Percentiles rank a stretch among this genome's conserved stretches.
These are phyloP conservation scores for Nephila pilipes DNA, from an alignment of 1,140 invertebrate species.

Conservation along the genomic window DNA sequence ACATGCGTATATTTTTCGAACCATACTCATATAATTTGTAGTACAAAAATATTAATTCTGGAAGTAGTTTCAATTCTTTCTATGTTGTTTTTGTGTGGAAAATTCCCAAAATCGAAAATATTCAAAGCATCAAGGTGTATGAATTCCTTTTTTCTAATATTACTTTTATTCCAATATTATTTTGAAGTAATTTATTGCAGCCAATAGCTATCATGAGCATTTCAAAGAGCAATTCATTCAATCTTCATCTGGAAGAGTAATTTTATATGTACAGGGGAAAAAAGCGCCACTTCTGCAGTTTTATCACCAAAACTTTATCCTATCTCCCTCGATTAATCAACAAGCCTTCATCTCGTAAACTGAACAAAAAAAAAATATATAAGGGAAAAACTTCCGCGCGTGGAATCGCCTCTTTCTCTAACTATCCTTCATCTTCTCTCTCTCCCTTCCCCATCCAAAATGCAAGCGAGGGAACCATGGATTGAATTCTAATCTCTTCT, in stretches of 20 bases:
- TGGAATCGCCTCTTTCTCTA: not conserved
- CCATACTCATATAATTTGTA: no score
- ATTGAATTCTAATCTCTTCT: constrained; percentile 25
- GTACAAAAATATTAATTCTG: no score
- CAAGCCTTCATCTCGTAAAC: not conserved
- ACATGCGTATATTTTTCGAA: no score
- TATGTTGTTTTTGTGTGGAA: no score
- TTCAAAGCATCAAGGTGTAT: no score
- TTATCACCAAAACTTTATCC: constrained; percentile 21
- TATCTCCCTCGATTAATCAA: not conserved
- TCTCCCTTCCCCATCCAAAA: not conserved
- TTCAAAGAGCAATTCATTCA: not conserved
- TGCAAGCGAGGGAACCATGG: not conserved
- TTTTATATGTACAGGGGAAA: not conserved
- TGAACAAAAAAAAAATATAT: not conserved
- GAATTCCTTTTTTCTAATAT: no score
- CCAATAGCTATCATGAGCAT: no score
- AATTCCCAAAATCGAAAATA: no score
- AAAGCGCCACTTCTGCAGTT: not conserved
- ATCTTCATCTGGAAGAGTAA: not conserved
- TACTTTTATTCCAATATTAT: no score
- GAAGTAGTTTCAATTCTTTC: no score
- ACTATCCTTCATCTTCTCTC: not conserved
- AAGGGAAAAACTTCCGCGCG: not conserved
- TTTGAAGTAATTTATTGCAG: no score